These are phyloP conservation scores for Ephestia elutella DNA, from an alignment of 1,140 invertebrate species.

Conservation along the genomic window DNA sequence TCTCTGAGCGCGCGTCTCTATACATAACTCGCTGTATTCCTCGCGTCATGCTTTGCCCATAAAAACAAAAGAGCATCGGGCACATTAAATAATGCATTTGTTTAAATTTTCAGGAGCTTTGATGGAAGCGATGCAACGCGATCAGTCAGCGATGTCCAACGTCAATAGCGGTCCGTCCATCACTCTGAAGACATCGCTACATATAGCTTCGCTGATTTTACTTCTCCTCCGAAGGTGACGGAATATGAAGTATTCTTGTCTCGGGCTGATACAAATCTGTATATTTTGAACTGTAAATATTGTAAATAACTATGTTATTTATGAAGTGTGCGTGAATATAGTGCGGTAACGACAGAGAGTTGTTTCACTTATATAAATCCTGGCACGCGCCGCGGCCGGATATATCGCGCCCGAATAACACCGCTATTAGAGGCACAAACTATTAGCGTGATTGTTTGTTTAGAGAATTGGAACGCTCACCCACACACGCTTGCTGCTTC, in stretches of 20 bases:
- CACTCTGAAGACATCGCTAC: background rate
- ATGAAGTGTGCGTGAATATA: conserved; percentile 9
- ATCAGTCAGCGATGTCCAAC: conserved; percentile 30
- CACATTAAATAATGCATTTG: background rate
- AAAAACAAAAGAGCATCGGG: no score
- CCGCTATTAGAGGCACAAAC: conserved; percentile 16
- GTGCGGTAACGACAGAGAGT: background rate
- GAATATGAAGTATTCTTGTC: background rate
- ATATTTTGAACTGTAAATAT: conserved; percentile 21
- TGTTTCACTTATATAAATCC: conserved; percentile 2
- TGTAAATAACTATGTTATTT: conserved; percentile 13
- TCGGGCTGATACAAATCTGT: background rate
- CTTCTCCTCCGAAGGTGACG: background rate
- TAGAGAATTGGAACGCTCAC: conserved; percentile 18
- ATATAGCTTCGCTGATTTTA: background rate
- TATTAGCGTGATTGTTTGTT: conserved; percentile 22
- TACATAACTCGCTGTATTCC: no score
- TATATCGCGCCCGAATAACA: conserved; percentile 17
- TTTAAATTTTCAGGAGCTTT: conserved; percentile 17
- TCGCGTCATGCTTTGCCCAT: no score
- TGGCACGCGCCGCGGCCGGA: conserved; percentile 10
- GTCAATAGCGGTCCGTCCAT: conserved; percentile 9
- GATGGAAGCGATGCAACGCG: conserved; percentile 51
- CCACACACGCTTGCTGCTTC: background rate
- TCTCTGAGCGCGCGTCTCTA: no score